These are phyloP conservation scores for Festucalex cinctus DNA, from an alignment of 2,113 vertebrate genomes.

Conservation along the genomic window DNA sequence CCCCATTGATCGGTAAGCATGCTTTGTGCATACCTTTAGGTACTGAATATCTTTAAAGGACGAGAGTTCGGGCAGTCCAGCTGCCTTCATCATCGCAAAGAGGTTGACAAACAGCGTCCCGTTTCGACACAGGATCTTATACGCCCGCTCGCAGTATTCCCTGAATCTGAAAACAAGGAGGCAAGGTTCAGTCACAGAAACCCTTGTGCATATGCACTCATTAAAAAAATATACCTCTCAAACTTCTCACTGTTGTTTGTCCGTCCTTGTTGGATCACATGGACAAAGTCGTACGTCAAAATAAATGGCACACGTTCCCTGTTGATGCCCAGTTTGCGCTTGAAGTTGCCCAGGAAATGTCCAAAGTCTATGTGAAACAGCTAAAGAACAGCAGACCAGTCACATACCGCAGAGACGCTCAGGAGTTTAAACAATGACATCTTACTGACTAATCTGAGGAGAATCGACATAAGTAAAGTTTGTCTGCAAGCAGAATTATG, in stretches of 20 bases:
- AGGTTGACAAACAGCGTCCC: constrained; percentile 94
- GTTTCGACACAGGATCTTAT: constrained; percentile 91
- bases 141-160: constrained; percentile 88
- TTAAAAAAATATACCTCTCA: constrained; percentile 77
- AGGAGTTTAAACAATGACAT: neutral
- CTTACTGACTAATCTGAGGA: neutral
- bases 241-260: constrained; percentile 96
- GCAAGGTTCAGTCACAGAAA: constrained; percentile 8
- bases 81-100: constrained; percentile 95
- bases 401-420: neutral
- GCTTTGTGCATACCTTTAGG: constrained; percentile 79
- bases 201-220: neutral
- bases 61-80: constrained; percentile 93
- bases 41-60: constrained; percentile 98
- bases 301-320: constrained; percentile 97
- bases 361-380: constrained; percentile 98
- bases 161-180: constrained; percentile 79
- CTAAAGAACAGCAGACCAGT: constrained; percentile 59
- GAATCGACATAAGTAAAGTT: neutral
- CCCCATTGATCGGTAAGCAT: neutral
- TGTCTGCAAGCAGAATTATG: neutral
- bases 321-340: constrained; percentile 97
- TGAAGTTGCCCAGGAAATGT: constrained; percentile 97
- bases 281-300: constrained; percentile 95
- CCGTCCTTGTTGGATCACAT: constrained; percentile 94